A percentile compares a stretch with the other conserved stretches of the same genome.
These are phyloP conservation scores for Macquaria australasica DNA, from an alignment of 2,113 vertebrate species.

Conservation along the genomic window DNA sequence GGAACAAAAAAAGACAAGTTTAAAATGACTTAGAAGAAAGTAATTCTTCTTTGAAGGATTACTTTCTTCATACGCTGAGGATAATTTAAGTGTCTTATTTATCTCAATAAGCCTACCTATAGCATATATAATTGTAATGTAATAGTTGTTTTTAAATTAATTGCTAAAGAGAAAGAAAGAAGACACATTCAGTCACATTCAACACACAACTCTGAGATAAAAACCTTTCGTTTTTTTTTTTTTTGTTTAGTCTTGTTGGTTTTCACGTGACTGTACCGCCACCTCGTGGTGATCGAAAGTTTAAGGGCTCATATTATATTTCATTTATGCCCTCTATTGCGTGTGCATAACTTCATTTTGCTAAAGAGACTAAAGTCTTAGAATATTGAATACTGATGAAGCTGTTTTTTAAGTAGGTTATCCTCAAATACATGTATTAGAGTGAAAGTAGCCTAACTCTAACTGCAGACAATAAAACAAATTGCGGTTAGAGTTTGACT, in stretches of 20 bases:
- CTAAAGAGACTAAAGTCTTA: neutral
- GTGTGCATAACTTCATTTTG: neutral
- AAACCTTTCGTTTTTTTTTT: too few relatives aligned
- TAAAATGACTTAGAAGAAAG: neutral
- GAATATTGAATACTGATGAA: neutral
- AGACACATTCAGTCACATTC: neutral
- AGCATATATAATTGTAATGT: too few relatives aligned
- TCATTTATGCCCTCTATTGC: accelerated
- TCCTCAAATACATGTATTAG: neutral
- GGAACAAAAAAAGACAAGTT: neutral
- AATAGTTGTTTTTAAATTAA: neutral
- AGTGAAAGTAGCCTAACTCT: neutral
- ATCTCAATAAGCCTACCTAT: accelerated
- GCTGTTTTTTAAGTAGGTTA: neutral
- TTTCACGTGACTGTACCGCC: constrained; percentile 33
- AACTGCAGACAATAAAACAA: neutral
- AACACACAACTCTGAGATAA: neutral
- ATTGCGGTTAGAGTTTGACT: neutral
- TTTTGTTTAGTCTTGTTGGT: neutral
- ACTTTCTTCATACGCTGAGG: neutral
- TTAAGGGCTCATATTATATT: neutral
- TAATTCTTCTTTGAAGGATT: too few relatives aligned
- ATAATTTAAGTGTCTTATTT: neutral
- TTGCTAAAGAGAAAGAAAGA: neutral
- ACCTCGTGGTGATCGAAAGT: constrained; percentile 17